These are phyloP conservation scores for Ciona savignyi DNA, from an alignment of 23 tunicate genomes.

Conservation along the genomic window DNA sequence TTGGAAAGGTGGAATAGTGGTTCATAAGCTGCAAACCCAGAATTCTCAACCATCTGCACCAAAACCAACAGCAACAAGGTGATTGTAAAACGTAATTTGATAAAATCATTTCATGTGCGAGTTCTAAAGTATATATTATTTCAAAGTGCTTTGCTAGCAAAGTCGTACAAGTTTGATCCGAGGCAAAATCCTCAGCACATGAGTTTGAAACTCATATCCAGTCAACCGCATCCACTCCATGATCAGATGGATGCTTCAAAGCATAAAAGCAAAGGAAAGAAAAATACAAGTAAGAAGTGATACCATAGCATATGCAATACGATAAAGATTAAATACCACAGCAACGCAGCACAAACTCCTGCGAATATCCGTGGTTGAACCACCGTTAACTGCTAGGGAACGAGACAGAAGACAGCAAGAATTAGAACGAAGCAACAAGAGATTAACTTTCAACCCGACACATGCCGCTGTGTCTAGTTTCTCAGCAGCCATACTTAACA, in stretches of 20 bases:
- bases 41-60: background rate
- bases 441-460: slow-evolving; percentile 57
- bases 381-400: slow-evolving; percentile 53
- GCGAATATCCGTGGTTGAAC: slow-evolving; percentile 59
- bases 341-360: slow-evolving; percentile 48
- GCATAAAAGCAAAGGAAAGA: slow-evolving; percentile 21
- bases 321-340: background rate
- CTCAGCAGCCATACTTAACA: slow-evolving; percentile 71
- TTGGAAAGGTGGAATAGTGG: background rate
- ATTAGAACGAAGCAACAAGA: slow-evolving; percentile 22
- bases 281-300: slow-evolving; percentile 5
- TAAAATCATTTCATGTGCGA: background rate
- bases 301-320: background rate
- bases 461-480: slow-evolving; percentile 62
- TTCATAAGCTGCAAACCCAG: background rate
- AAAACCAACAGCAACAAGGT: slow-evolving; percentile 1
- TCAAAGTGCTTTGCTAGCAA: slow-evolving; percentile 33
- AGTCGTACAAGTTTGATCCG: background rate
- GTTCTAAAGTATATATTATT: background rate
- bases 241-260: slow-evolving; percentile 18
- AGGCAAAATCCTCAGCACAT: slow-evolving; percentile 44
- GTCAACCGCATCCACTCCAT: slow-evolving; percentile 21
- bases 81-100: background rate
- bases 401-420: slow-evolving; percentile 33
- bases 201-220: slow-evolving; percentile 35